Evolutionary conservation across 2,888 invertebrate species (phyloP).

Genomic region (Drosophila ustulata): DNA sequence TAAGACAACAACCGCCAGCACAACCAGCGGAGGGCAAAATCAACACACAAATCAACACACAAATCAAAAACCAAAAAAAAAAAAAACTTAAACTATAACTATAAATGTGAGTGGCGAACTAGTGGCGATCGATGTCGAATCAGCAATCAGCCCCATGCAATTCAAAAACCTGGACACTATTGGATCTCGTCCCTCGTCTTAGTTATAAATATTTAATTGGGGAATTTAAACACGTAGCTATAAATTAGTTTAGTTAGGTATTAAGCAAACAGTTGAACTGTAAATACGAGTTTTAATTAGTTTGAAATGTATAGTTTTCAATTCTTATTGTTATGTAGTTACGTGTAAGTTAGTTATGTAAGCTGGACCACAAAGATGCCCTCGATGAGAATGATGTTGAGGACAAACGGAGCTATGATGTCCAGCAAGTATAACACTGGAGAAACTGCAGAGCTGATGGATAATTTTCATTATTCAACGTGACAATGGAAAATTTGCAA

Average conservation of each 20-base stretch:
- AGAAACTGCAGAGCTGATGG: background rate
- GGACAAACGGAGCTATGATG: background rate
- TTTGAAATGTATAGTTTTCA: conserved; percentile 7
- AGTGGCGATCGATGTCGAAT: conserved; percentile 27
- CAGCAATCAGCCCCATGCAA: conserved; percentile 33
- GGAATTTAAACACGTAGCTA: conserved; percentile 8
- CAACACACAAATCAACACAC: conserved; percentile 52
- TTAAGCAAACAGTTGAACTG: conserved; percentile 50
- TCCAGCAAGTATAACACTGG: background rate
- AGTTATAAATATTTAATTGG: conserved; percentile 32
- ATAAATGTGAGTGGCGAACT: conserved; percentile 29
- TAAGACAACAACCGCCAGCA: conserved; percentile 74
- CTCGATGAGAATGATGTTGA: conserved; percentile 11
- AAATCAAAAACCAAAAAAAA: conserved; percentile 12
- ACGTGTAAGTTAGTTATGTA: conserved; percentile 36
- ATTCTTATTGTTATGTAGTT: conserved; percentile 27
- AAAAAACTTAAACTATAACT: conserved; percentile 19
- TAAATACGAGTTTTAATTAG: conserved; percentile 7
- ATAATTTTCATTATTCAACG: background rate
- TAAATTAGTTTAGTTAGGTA: conserved; percentile 17
- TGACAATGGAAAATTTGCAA: background rate
- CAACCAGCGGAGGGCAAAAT: conserved; percentile 52
- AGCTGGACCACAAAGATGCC: conserved; percentile 31
- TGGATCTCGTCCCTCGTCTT: conserved; percentile 30
- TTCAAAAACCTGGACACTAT: conserved; percentile 36